These are phyloP conservation scores for Chauna torquata DNA, from an alignment of 2,113 vertebrate species.

Conservation along the genomic window DNA sequence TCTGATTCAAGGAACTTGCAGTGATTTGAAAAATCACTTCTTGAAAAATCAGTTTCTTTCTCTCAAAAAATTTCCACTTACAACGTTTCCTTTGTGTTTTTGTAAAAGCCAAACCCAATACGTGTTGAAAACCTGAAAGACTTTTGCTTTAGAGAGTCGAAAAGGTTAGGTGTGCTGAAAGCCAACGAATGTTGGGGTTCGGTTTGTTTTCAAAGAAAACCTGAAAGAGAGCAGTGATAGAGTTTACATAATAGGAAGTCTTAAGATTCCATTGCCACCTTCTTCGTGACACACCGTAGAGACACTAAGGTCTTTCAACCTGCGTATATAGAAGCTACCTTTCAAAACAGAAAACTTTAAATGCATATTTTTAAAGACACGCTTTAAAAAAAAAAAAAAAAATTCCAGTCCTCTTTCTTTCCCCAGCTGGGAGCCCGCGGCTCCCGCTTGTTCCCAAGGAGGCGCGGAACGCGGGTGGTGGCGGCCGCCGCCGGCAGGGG, in stretches of 20 bases:
- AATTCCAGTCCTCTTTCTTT: no score
- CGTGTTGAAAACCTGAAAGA: neutral
- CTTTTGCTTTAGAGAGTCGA: neutral
- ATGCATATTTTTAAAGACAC: neutral
- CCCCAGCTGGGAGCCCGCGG: rapidly evolving
- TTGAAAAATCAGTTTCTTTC: neutral
- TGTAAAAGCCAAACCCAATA: rapidly evolving
- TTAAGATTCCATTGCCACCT: neutral
- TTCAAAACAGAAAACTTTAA: neutral
- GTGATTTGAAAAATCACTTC: neutral
- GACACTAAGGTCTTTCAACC: neutral
- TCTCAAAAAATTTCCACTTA: neutral
- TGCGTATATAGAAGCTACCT: neutral
- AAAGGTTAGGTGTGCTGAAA: neutral
- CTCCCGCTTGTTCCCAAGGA: neutral
- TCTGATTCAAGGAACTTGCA: neutral
- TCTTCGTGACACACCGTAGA: neutral
- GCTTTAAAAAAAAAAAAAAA: neutral
- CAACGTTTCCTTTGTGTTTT: neutral
- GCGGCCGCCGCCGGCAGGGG: constrained; percentile 45
- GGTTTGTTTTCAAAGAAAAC: neutral
- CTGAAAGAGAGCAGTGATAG: neutral
- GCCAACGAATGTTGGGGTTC: rapidly evolving
- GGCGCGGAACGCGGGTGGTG: neutral
- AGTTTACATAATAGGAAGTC: neutral